These are phyloP conservation scores for Diploptera punctata DNA, from an alignment of 2,888 invertebrate species.

Conservation along the genomic window DNA sequence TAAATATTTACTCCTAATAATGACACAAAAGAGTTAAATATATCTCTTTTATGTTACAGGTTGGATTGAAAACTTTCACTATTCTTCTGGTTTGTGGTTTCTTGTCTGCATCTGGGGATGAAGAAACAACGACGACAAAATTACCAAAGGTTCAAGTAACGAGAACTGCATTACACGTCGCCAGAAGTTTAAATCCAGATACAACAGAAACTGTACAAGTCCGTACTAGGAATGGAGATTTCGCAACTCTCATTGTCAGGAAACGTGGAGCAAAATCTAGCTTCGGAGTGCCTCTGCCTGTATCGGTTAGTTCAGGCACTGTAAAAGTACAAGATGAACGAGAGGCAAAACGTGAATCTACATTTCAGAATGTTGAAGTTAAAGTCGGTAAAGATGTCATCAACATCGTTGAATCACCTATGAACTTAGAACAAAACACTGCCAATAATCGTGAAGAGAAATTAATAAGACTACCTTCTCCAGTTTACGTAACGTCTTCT, in stretches of 20 bases:
- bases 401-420: not conserved
- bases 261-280: constrained; percentile 66
- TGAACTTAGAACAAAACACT: not conserved
- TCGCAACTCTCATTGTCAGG: constrained; percentile 80
- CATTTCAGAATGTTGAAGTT: too few relatives aligned
- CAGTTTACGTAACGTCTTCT: constrained; percentile 72
- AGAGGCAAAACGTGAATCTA: not conserved
- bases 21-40: too few relatives aligned
- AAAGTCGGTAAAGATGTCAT: not conserved
- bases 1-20: too few relatives aligned
- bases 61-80: not conserved
- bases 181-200: constrained; percentile 72
- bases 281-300: constrained; percentile 38
- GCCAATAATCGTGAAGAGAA: not conserved
- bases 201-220: constrained; percentile 80
- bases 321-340: constrained; percentile 51
- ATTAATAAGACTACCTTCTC: constrained; percentile 63
- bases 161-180: constrained; percentile 49
- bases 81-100: not conserved
- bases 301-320: constrained; percentile 27
- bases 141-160: constrained; percentile 41
- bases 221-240: constrained; percentile 74
- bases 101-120: not conserved
- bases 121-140: constrained; percentile 28
- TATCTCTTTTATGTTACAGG: too few relatives aligned